Evolutionary conservation across 2,797 vertebrate genomes (phyloP).

Genomic region (Linurgus olivaceus): DNA sequence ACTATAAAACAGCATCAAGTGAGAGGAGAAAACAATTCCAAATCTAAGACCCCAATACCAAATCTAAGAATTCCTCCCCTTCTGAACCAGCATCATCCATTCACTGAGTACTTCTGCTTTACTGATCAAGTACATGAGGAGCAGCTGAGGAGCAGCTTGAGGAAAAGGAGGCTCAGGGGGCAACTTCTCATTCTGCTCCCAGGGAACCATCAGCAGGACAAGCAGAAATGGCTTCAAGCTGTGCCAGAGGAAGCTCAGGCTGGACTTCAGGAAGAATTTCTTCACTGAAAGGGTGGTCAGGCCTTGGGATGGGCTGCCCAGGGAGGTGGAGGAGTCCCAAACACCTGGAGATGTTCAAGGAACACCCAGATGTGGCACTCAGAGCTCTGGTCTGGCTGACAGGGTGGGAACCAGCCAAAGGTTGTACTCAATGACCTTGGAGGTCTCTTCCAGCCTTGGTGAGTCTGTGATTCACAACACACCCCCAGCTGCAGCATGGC

Average conservation of each 20-base stretch:
- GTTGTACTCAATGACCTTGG: background rate
- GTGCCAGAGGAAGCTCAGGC: background rate
- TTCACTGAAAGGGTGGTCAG: background rate
- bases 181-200: background rate
- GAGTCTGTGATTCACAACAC: background rate
- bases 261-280: background rate
- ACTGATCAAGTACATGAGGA: background rate
- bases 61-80: background rate
- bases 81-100: background rate
- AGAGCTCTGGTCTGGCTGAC: background rate
- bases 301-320: background rate
- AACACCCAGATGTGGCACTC: rapidly evolving
- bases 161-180: background rate
- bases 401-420: background rate
- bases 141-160: background rate
- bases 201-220: background rate
- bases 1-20: background rate
- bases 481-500: background rate
- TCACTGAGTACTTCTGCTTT: background rate
- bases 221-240: background rate
- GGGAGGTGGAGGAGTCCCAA: background rate
- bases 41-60: rapidly evolving
- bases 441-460: background rate
- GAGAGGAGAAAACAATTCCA: background rate
- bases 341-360: background rate